A percentile compares a stretch with the other conserved stretches of the same genome.
phyloP scores from a whole-genome alignment of 53 echinoderm and acorn worm genomes.

The Zoroaster sp. region DNA sequence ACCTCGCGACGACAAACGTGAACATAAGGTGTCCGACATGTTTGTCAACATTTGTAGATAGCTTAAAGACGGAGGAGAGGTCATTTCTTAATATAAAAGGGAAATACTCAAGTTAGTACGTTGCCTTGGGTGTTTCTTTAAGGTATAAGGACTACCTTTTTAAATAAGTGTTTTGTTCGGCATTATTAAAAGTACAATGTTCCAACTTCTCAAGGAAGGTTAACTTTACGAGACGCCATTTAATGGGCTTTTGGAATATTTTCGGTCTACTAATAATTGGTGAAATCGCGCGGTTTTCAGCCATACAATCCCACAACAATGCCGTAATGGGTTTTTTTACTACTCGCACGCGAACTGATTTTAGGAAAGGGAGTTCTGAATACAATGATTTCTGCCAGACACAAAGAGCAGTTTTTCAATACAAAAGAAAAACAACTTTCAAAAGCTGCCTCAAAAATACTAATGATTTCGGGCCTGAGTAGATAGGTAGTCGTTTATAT shows the following conservation, averaged over 20 bases:
- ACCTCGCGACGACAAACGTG: too few species aligned
- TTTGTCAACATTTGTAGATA: neutral
- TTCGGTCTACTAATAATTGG: neutral
- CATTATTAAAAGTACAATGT: neutral
- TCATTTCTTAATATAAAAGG: neutral
- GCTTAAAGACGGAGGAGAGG: neutral
- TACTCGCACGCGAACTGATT: constrained; percentile 3
- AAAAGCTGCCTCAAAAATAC: neutral
- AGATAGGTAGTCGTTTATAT: neutral
- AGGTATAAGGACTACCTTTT: neutral
- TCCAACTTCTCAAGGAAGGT: neutral
- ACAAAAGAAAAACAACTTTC: neutral
- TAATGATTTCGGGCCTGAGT: neutral
- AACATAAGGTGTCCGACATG: too few species aligned
- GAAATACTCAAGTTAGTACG: neutral
- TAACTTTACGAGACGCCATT: neutral
- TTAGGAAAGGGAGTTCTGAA: neutral
- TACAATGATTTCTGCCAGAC: neutral
- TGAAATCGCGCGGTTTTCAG: neutral
- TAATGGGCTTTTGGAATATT: neutral
- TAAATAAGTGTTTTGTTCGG: neutral
- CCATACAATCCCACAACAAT: neutral
- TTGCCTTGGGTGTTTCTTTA: neutral
- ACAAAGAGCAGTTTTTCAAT: neutral
- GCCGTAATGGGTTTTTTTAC: neutral